Evolutionary conservation across 2,888 invertebrate species (phyloP).

Genomic region (Eudasyphora cyanicolor): DNA sequence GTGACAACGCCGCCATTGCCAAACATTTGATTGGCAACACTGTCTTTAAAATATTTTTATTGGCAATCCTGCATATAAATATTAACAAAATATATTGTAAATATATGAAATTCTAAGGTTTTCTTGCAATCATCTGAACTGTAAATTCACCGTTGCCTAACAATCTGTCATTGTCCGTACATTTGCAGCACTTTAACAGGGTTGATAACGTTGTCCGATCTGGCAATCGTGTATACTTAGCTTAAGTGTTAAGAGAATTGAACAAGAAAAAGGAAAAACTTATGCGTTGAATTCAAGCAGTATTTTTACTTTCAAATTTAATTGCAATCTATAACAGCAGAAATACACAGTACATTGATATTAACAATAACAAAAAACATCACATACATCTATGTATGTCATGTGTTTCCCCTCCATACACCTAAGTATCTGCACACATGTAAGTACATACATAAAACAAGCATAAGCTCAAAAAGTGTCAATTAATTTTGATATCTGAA

Average conservation of each 20-base stretch:
- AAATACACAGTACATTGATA: constrained; percentile 26
- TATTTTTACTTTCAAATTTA: constrained; percentile 66
- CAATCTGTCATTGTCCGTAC: no score
- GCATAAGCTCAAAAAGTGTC: constrained; percentile 59
- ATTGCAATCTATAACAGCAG: constrained; percentile 63
- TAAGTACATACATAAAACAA: neutral
- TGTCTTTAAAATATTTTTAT: no score
- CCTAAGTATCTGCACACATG: neutral
- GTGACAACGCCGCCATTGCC: no score
- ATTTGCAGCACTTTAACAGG: no score
- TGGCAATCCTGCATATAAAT: no score
- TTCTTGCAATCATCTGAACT: no score
- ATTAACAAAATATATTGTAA: no score
- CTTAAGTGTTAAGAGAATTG: constrained; percentile 41
- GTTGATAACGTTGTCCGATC: no score
- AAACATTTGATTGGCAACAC: no score
- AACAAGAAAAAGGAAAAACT: neutral
- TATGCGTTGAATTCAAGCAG: constrained; percentile 51
- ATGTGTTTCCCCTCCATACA: constrained; percentile 2
- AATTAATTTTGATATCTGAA: constrained; percentile 65
- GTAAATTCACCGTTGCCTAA: no score
- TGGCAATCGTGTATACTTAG: no score
- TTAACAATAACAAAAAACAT: constrained; percentile 29
- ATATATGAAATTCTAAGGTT: no score
- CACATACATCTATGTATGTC: constrained; percentile 11